Evolutionary conservation across 1,140 invertebrate genomes (phyloP).

Genomic region (Reticulitermes speratus): DNA sequence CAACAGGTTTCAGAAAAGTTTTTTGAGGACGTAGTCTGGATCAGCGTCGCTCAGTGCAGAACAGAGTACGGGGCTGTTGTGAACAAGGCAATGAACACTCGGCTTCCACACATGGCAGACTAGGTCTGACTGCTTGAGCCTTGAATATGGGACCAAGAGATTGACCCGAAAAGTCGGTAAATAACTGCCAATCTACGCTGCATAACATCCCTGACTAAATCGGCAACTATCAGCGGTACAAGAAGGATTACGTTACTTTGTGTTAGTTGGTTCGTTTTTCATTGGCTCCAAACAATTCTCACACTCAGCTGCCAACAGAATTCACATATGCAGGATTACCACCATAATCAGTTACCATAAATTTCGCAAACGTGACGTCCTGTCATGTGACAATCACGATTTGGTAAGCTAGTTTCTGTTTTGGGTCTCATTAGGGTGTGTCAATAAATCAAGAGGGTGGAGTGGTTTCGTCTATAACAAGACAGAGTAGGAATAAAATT

Average conservation of each 20-base stretch:
- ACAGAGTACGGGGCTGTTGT: neutral
- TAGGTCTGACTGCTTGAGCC: too few relatives aligned
- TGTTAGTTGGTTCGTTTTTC: too few relatives aligned
- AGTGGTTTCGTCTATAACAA: neutral
- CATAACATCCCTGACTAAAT: too few relatives aligned
- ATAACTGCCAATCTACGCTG: too few relatives aligned
- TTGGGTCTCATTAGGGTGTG: neutral
- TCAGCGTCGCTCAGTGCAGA: neutral
- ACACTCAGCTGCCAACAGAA: too few relatives aligned
- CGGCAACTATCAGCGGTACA: too few relatives aligned
- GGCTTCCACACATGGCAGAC: neutral
- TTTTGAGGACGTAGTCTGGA: neutral
- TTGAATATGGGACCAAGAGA: too few relatives aligned
- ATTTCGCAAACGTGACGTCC: neutral
- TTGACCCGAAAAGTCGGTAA: too few relatives aligned
- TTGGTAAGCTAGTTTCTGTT: neutral
- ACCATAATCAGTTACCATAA: neutral
- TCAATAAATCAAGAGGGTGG: neutral
- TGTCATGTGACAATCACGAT: neutral
- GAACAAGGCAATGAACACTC: neutral
- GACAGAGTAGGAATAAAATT: neutral
- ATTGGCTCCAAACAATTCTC: too few relatives aligned
- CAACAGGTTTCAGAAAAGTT: neutral
- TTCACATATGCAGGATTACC: too few relatives aligned
- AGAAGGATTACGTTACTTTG: too few relatives aligned